Base-by-base conservation (phyloP, 1,140 invertebrate species). In the Hylyphantes graminicola region DNA sequence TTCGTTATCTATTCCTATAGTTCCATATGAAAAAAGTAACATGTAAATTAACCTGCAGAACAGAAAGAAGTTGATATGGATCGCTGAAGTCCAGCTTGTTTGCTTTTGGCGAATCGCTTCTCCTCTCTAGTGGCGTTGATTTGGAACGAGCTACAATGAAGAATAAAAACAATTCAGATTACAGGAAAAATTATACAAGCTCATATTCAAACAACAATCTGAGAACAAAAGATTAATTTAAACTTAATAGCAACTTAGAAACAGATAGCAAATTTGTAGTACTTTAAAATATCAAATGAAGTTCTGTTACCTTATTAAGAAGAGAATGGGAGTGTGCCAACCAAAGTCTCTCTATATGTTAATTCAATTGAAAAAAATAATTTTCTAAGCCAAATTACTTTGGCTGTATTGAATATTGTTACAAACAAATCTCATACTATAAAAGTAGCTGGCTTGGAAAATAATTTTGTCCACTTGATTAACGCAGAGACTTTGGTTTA, bases 131-230 rank as follows among this genome's bases (percentile, higher is more conserved):
- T 53, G 21, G 83, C 83, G 50, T 73, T 75, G 7, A 85, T 85
- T 57, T 85, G 55, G 15, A 85, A 85, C 1, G 83, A 85, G 17
- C 83, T 85, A 65, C 13, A 54, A 57, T 10, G 48, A 50, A 77
- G 7, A 61, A 15, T 61, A 35, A 54, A 53, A 53, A 19, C n/a
- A 70, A 70, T 13, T 15, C 4, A 67, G 21, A 0, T 59, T 21
- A 48, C 48, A 50, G 2, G 17, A 72, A 72, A 48, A 72, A 50
- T 4, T 48, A 67, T 67, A 5, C 64, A 67, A 12, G n/a, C 17
- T 67, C 21, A 15, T 67, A 59, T 59, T 59, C 11, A 3, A 59
- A 35, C 8, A 13, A 12, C 59, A 15, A 10, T 9, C 19, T 63
- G 9, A 63, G 12, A 63, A 63, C 19, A 17, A 15, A 19, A 63